Evolutionary conservation across 2,888 invertebrate genomes (phyloP).

Genomic region (Quadroppia sp.): DNA sequence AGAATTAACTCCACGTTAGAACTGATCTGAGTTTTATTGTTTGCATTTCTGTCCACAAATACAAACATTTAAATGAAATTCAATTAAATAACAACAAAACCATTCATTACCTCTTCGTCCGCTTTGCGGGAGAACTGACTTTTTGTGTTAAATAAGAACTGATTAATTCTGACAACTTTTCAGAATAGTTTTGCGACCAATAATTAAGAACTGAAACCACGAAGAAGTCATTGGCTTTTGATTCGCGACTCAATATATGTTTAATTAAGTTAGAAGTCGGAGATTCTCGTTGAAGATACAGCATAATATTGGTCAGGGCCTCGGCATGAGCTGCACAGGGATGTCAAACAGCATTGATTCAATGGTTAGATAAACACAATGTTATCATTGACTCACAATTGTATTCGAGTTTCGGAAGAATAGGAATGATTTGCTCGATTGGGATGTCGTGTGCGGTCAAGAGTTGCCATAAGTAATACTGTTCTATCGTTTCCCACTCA

Average conservation of each 20-base stretch:
- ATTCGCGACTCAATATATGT: constrained; percentile 55
- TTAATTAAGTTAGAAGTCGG: constrained; percentile 55
- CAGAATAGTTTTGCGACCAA: constrained; percentile 64
- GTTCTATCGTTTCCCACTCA: constrained; percentile 95
- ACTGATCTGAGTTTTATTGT: constrained; percentile 36
- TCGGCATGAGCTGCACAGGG: constrained; percentile 82
- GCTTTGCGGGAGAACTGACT: constrained; percentile 44
- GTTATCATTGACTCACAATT: constrained; percentile 50
- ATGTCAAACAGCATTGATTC: neutral
- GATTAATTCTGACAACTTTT: constrained; percentile 48
- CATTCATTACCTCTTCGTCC: constrained; percentile 45
- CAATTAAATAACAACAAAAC: neutral
- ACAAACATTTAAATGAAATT: neutral
- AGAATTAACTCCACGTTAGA: constrained; percentile 71
- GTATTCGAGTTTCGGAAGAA: constrained; percentile 64
- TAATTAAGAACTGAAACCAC: constrained; percentile 84
- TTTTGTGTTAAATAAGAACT: constrained; percentile 46
- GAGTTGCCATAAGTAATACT: constrained; percentile 94
- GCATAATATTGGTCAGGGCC: constrained; percentile 80
- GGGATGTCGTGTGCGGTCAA: constrained; percentile 89
- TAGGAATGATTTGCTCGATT: constrained; percentile 78
- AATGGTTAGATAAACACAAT: constrained; percentile 4
- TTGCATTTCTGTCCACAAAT: neutral
- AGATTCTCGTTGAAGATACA: constrained; percentile 85
- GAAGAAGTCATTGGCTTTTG: constrained; percentile 62